Conservation (phyloP, 2,113 vertebrate species). For the Gallinago undulata region DNA sequence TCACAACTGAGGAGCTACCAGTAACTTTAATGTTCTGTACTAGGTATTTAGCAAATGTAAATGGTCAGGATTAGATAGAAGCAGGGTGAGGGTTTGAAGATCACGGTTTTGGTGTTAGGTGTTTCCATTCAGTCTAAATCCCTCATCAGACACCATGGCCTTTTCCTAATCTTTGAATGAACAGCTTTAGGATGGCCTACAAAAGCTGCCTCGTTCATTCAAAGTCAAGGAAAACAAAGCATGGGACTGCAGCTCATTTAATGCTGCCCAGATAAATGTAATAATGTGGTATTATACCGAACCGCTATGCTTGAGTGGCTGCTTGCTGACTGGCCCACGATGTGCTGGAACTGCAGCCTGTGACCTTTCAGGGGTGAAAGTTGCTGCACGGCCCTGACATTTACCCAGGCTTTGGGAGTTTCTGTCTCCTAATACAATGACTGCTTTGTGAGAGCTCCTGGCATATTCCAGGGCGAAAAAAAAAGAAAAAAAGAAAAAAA, state of each 20-base stretch:
- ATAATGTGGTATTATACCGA: constrained; percentile 49
- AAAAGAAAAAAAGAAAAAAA: too few relatives aligned
- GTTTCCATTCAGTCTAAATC: background rate
- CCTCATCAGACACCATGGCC: background rate
- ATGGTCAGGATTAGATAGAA: background rate
- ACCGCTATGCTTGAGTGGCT: background rate
- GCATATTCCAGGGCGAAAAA: background rate
- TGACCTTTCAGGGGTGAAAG: constrained; percentile 47
- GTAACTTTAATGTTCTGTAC: background rate
- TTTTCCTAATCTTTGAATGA: constrained; percentile 27
- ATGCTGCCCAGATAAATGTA: constrained; percentile 17
- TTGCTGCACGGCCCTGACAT: background rate
- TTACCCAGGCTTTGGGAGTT: constrained; percentile 56
- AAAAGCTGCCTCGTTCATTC: background rate
- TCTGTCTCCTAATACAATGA: constrained; percentile 4
- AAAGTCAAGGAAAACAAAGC: constrained; percentile 32
- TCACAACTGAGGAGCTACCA: background rate
- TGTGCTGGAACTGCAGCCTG: background rate
- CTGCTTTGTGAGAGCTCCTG: constrained; percentile 6
- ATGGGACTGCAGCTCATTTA: background rate
- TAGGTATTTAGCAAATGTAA: background rate
- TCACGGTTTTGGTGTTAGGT: background rate
- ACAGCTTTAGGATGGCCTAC: background rate
- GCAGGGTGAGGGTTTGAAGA: background rate
- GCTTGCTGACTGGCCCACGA: background rate